Evolutionary conservation across 2,797 vertebrate genomes (phyloP).

Genomic region (Pangasius mekongensis): DNA sequence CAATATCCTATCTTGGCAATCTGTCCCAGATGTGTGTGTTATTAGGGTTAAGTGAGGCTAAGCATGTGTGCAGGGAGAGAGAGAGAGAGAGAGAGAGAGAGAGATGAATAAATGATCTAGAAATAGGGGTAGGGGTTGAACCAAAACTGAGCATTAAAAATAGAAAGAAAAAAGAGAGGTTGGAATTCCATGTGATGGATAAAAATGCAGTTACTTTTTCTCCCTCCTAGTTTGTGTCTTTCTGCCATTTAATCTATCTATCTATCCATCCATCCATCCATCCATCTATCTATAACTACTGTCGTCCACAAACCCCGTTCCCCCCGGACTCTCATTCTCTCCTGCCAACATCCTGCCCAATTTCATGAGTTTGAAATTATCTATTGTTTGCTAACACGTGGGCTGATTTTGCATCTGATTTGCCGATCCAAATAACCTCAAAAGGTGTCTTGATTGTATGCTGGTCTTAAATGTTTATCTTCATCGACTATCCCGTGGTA

Average conservation of each 20-base stretch:
- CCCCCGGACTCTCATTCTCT: no score
- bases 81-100: neutral
- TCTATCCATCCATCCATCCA: neutral
- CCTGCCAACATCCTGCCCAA: no score
- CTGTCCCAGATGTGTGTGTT: conserved; percentile 79
- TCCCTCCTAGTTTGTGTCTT: conserved; percentile 23
- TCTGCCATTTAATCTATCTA: neutral
- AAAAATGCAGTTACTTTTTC: neutral
- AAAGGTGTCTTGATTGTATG: no score
- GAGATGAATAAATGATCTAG: conserved; percentile 66
- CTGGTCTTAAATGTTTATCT: neutral
- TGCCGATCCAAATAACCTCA: no score
- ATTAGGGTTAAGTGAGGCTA: conserved; percentile 60
- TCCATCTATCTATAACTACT: neutral
- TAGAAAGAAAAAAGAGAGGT: conserved; percentile 19
- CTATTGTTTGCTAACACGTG: no score
- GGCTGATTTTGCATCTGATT: no score
- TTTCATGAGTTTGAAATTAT: no score
- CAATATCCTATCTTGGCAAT: conserved; percentile 63
- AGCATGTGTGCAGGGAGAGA: neutral
- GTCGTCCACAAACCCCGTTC: no score
- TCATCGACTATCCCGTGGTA: neutral
- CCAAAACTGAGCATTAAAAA: conserved; percentile 58
- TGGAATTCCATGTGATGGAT: conserved; percentile 31
- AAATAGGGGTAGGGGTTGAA: conserved; percentile 66